Evolutionary conservation across 2,797 vertebrate genomes (phyloP).

Genomic region (Amblyopsis hoosieri): DNA sequence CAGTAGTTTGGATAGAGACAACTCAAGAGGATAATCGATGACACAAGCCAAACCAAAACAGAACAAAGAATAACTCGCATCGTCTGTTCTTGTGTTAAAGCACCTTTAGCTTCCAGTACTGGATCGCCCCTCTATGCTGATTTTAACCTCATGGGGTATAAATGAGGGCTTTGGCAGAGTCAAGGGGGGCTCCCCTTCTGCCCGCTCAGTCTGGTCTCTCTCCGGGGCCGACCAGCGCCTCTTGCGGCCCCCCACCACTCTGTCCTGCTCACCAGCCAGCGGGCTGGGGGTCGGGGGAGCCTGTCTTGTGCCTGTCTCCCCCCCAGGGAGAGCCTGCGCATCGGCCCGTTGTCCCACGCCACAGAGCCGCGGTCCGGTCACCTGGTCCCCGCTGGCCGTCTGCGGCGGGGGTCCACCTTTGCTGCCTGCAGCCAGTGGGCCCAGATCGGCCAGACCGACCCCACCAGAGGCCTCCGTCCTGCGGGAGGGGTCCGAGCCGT

Average conservation of each 20-base stretch:
- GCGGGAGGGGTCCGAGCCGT: constrained; percentile 46
- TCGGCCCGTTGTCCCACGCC: no score
- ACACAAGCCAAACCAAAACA: constrained; percentile 67
- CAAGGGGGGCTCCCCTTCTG: constrained; percentile 89
- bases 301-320: no score
- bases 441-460: constrained; percentile 47
- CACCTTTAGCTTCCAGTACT: constrained; percentile 88
- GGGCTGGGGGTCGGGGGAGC: constrained; percentile 75
- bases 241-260: constrained; percentile 83
- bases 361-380: constrained; percentile 75
- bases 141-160: constrained; percentile 98
- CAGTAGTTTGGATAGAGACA: constrained; percentile 89
- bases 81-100: constrained; percentile 63
- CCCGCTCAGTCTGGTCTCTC: constrained; percentile 90
- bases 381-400: constrained; percentile 81
- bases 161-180: constrained; percentile 96
- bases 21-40: constrained; percentile 44
- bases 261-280: constrained; percentile 74
- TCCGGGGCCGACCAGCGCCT: constrained; percentile 99
- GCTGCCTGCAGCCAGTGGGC: constrained; percentile 50
- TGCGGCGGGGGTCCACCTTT: constrained; percentile 86
- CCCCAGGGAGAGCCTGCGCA: constrained; percentile 1
- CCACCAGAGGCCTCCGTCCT: constrained; percentile 39
- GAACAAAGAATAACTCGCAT: constrained; percentile 13
- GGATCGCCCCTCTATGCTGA: constrained; percentile 98